Conservation (phyloP, 2,797 vertebrate species). For the Typhlichthys subterraneus region DNA sequence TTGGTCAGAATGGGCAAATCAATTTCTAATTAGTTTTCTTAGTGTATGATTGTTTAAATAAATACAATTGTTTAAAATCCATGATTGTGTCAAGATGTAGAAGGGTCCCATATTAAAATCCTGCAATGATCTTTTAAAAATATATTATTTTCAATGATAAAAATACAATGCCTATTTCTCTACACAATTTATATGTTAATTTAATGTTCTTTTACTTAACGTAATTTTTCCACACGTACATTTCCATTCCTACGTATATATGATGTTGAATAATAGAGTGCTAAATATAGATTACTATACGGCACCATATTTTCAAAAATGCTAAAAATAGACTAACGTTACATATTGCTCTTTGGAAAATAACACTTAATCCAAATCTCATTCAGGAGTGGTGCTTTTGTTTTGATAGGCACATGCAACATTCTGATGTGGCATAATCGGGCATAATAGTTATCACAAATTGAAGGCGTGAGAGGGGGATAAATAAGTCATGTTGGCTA, state of each 20-base stretch:
- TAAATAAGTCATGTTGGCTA: slow-evolving; percentile 36
- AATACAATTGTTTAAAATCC: slow-evolving; percentile 51
- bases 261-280: slow-evolving; percentile 1
- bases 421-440: neutral
- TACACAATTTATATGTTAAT: no score
- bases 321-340: no score
- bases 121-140: no score
- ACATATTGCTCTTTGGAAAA: slow-evolving; percentile 15
- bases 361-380: slow-evolving; percentile 6
- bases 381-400: neutral
- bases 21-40: slow-evolving; percentile 31
- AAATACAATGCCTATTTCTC: no score
- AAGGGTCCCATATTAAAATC: no score
- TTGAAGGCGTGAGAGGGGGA: slow-evolving; percentile 28
- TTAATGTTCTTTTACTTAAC: no score
- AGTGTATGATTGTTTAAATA: slow-evolving; percentile 59
- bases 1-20: slow-evolving; percentile 32
- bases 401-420: neutral
- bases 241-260: no score
- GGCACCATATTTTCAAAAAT: no score
- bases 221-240: no score
- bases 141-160: no score
- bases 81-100: neutral
- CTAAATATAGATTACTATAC: slow-evolving; percentile 53
- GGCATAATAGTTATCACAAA: neutral